These are phyloP conservation scores for Tachycineta bicolor DNA, from an alignment of 2,113 vertebrate genomes.

Conservation along the genomic window DNA sequence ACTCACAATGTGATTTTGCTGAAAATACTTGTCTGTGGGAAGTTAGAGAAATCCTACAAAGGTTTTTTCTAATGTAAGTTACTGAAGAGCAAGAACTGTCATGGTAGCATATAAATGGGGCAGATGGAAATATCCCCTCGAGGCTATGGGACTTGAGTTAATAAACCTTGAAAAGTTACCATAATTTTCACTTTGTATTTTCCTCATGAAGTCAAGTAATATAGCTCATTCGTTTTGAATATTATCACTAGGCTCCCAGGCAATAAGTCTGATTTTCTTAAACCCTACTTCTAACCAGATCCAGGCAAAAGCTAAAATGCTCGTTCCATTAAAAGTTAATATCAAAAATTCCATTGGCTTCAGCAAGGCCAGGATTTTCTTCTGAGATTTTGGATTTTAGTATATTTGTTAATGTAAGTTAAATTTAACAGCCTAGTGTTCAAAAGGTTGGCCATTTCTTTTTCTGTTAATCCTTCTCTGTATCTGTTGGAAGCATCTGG, in stretches of 20 bases:
- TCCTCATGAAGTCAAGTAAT: constrained; percentile 51
- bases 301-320: constrained; percentile 46
- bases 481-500: not conserved
- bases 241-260: constrained; percentile 26
- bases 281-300: constrained; percentile 24
- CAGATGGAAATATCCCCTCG: constrained; percentile 33
- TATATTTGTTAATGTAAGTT: not conserved
- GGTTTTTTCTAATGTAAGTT: not conserved
- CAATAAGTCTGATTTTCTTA: constrained; percentile 59
- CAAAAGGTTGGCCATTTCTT: not conserved
- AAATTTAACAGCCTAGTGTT: constrained; percentile 9
- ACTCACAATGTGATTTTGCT: not conserved
- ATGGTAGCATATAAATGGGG: constrained; percentile 24
- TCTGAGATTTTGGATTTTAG: not conserved
- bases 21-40: not conserved
- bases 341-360: constrained; percentile 30
- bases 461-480: not conserved
- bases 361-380: not conserved
- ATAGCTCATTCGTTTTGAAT: constrained; percentile 40
- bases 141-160: constrained; percentile 55
- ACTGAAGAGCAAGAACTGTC: not conserved
- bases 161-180: constrained; percentile 66
- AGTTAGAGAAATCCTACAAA: not conserved
- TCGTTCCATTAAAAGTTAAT: constrained; percentile 26
- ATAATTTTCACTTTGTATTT: constrained; percentile 57